phyloP scores from a whole-genome alignment of 2,113 vertebrate genomes.

The Alethe diademata region DNA sequence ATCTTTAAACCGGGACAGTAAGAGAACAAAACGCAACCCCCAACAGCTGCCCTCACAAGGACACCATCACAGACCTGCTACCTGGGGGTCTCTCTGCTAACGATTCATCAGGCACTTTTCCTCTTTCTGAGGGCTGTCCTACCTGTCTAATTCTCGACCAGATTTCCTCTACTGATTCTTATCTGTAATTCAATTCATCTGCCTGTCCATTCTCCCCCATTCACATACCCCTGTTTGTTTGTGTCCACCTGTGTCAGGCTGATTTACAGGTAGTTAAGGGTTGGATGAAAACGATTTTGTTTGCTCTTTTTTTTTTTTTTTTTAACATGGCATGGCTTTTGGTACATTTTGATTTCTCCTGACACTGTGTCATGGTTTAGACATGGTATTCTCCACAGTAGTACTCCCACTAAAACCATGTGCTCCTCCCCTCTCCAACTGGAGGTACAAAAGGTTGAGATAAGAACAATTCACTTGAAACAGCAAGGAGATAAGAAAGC shows the following conservation, averaged over 20 bases:
- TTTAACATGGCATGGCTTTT: neutral
- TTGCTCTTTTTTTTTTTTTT: neutral
- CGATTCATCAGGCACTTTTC: neutral
- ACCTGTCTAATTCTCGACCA: neutral
- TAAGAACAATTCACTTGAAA: neutral
- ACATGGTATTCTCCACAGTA: neutral
- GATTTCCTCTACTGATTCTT: neutral
- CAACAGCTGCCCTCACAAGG: neutral
- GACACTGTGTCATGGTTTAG: neutral
- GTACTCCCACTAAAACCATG: neutral
- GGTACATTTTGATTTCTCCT: neutral
- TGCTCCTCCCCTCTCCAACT: neutral
- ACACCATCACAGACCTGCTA: neutral
- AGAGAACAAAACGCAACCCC: too few species aligned
- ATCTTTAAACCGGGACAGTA: too few species aligned
- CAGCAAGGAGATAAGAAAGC: neutral
- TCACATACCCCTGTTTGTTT: neutral
- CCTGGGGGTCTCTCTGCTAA: neutral
- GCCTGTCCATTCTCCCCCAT: neutral
- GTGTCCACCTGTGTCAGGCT: neutral
- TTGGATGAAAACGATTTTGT: neutral
- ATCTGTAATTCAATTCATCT: neutral
- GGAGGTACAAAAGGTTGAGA: neutral
- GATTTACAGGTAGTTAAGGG: neutral
- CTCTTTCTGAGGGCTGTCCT: neutral